phyloP scores from a whole-genome alignment of 2,888 invertebrate species.

The Euspilapteryx auroguttella region DNA sequence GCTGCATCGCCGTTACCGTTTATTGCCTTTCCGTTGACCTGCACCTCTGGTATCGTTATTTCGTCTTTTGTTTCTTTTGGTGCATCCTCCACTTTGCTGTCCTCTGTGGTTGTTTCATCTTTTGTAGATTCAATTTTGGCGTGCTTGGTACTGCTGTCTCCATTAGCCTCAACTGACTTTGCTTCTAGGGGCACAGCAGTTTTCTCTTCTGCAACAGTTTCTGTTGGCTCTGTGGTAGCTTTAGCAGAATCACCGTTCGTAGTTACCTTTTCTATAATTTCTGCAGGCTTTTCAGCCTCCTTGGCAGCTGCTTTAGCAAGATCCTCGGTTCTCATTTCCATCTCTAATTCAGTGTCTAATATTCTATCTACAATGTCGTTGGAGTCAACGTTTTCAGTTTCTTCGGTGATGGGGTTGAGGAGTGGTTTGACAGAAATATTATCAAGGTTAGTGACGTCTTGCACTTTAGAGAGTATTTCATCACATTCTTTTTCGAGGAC shows the following conservation, averaged over 20 bases:
- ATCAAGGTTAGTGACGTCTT: constrained; percentile 43
- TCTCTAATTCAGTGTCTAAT: constrained; percentile 36
- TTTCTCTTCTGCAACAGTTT: constrained; percentile 3
- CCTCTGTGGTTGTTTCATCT: background rate
- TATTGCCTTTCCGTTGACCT: background rate
- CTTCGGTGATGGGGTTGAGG: constrained; percentile 15
- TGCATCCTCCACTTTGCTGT: background rate
- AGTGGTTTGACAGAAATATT: constrained; percentile 33
- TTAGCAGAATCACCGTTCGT: constrained; percentile 4
- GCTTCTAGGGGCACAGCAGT: background rate
- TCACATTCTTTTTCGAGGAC: constrained; percentile 51
- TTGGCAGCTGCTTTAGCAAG: constrained; percentile 11
- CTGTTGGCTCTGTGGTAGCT: constrained; percentile 8
- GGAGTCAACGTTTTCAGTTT: constrained; percentile 32
- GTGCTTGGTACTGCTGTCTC: too few relatives aligned
- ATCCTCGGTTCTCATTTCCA: constrained; percentile 27
- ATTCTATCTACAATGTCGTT: constrained; percentile 43
- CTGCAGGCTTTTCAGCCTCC: constrained; percentile 9
- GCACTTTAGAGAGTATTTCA: constrained; percentile 47
- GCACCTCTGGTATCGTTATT: background rate
- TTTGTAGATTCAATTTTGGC: too few relatives aligned
- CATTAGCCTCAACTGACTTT: background rate
- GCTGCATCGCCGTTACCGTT: constrained; percentile 9
- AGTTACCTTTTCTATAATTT: constrained; percentile 9
- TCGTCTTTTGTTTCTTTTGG: constrained; percentile 1